A percentile compares a stretch with the other conserved stretches of the same genome.
These are phyloP conservation scores for Caranx ignobilis DNA, from an alignment of 2,113 vertebrate species.

Conservation along the genomic window DNA sequence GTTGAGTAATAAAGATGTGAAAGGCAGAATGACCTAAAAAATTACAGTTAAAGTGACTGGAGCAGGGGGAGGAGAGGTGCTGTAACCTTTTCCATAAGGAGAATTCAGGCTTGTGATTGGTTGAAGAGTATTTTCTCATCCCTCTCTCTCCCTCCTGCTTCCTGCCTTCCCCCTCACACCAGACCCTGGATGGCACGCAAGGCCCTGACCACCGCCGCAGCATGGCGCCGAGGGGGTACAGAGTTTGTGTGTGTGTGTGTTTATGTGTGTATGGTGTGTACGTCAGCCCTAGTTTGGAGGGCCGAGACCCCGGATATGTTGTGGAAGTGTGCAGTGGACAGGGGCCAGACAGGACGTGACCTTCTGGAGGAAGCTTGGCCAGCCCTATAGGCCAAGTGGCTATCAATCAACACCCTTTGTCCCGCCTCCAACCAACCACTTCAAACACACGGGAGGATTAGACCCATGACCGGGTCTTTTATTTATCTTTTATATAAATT, in stretches of 20 bases:
- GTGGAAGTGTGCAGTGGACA: conserved; percentile 85
- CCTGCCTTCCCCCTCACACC: conserved; percentile 48
- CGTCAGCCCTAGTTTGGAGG: conserved; percentile 43
- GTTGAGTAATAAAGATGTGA: conserved; percentile 56
- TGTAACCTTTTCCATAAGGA: conserved; percentile 76
- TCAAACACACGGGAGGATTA: conserved; percentile 72
- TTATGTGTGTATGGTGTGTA: conserved; percentile 44
- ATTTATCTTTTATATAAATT: conserved; percentile 32
- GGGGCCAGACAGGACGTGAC: conserved; percentile 85
- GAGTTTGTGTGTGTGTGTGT: conserved; percentile 33
- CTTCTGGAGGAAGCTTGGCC: conserved; percentile 77
- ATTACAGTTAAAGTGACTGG: conserved; percentile 47
- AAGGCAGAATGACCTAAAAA: conserved; percentile 57
- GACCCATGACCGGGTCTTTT: conserved; percentile 13
- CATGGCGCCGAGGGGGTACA: conserved; percentile 73
- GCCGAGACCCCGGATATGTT: conserved; percentile 82
- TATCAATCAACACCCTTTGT: conserved; percentile 79
- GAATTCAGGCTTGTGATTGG: conserved; percentile 59
- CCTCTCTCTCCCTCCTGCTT: conserved; percentile 31
- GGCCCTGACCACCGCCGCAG: conserved; percentile 74
- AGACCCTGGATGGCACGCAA: conserved; percentile 72
- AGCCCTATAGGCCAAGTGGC: conserved; percentile 75
- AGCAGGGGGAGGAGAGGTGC: conserved; percentile 34
- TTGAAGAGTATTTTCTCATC: conserved; percentile 60
- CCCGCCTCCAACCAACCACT: conserved; percentile 69